Evolutionary conservation across 2,888 invertebrate genomes (phyloP).

Genomic region (Eumacrocentrus americanus): DNA sequence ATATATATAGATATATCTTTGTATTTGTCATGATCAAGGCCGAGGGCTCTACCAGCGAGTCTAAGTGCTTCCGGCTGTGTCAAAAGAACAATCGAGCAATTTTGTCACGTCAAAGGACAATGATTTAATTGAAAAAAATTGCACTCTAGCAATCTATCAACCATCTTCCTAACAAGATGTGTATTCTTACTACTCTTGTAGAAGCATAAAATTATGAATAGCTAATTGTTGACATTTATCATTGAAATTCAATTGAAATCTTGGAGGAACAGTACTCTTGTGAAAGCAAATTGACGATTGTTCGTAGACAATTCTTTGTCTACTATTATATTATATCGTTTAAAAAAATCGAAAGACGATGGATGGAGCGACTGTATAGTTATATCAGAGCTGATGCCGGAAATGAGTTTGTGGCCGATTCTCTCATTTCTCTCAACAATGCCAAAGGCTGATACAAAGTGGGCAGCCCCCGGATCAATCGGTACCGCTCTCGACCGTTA

Average conservation of each 20-base stretch:
- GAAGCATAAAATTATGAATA: not conserved
- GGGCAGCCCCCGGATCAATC: conserved; percentile 12
- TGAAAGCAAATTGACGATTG: too few relatives aligned
- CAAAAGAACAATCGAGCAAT: not conserved
- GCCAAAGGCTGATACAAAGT: not conserved
- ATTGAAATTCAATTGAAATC: not conserved
- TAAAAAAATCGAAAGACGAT: too few relatives aligned
- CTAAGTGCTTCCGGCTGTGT: not conserved
- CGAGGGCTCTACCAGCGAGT: not conserved
- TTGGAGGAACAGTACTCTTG: too few relatives aligned
- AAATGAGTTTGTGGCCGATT: conserved; percentile 19
- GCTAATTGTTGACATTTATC: not conserved
- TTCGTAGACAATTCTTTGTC: not conserved
- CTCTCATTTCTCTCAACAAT: not conserved
- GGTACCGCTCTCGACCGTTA: conserved; percentile 9
- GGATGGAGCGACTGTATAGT: not conserved
- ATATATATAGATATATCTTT: too few relatives aligned
- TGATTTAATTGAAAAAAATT: not conserved
- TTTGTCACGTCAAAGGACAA: not conserved
- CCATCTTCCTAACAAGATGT: not conserved
- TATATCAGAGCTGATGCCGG: conserved; percentile 15
- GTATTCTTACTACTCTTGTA: too few relatives aligned
- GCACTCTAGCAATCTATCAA: not conserved
- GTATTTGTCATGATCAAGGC: conserved; percentile 23
- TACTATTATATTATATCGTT: too few relatives aligned